phyloP scores from a whole-genome alignment of 2,888 invertebrate genomes.

The Stenolophus ochropezus region DNA sequence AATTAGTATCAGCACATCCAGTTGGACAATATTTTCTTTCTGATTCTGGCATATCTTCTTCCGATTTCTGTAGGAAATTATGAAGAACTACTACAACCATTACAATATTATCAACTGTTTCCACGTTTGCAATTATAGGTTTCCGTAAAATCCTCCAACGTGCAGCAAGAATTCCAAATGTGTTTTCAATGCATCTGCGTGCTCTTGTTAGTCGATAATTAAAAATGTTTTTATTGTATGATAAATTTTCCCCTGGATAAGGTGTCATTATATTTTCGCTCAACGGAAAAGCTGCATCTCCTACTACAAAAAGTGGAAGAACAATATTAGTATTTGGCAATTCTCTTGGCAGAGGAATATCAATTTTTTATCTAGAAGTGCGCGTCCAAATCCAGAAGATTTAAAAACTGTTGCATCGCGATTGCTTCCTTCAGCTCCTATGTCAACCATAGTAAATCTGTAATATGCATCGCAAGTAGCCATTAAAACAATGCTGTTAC shows the following conservation, averaged over 20 bases:
- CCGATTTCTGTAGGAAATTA: slow-evolving; percentile 58
- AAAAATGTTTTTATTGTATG: too few relatives aligned
- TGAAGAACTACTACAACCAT: too few relatives aligned
- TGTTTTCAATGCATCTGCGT: too few relatives aligned
- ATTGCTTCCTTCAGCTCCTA: slow-evolving; percentile 59
- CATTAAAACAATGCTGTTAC: slow-evolving; percentile 60
- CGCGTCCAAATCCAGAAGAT: slow-evolving; percentile 28
- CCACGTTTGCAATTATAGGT: too few relatives aligned
- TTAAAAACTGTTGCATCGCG: slow-evolving; percentile 37
- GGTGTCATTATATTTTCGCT: slow-evolving; percentile 59
- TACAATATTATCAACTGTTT: too few relatives aligned
- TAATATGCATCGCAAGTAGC: slow-evolving; percentile 61
- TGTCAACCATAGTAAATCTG: slow-evolving; percentile 61
- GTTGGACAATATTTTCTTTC: too few relatives aligned
- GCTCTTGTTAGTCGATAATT: too few relatives aligned
- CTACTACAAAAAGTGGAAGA: slow-evolving; percentile 60
- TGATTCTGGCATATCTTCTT: not conserved
- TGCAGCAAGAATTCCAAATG: too few relatives aligned
- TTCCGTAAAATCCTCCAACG: too few relatives aligned
- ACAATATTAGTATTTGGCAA: slow-evolving; percentile 56
- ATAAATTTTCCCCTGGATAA: slow-evolving; percentile 48
- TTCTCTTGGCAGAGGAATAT: slow-evolving; percentile 49
- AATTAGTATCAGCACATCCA: slow-evolving; percentile 31
- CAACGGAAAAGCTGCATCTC: slow-evolving; percentile 62
- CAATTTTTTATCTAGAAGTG: slow-evolving; percentile 22